A percentile compares a stretch with the other conserved stretches of the same genome.
Conservation (phyloP, 2,888 invertebrate species). For the Platerodrilus igneus region DNA sequence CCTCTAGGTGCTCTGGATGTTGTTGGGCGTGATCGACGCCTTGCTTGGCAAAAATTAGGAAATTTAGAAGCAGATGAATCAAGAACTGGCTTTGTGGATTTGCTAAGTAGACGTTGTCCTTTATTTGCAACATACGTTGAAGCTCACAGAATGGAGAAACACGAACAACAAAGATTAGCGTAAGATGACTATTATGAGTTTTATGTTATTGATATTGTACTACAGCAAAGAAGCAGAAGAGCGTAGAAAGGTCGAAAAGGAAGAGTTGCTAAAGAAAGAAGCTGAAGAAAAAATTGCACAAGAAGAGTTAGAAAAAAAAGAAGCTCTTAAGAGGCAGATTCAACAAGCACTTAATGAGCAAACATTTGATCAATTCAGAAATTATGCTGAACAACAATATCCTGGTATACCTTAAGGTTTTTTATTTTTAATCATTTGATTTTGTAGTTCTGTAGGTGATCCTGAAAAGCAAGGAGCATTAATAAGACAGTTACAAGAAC, state of each 20-base stretch:
- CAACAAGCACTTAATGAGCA: slow-evolving; percentile 96
- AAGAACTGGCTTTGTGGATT: slow-evolving; percentile 87
- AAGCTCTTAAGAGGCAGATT: slow-evolving; percentile 71
- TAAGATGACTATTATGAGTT: slow-evolving; percentile 39
- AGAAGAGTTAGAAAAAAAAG: slow-evolving; percentile 59
- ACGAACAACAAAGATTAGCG: slow-evolving; percentile 67
- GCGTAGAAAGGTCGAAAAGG: slow-evolving; percentile 53
- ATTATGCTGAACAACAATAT: slow-evolving; percentile 91
- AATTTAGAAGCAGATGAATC: slow-evolving; percentile 81
- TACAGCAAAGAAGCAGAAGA: slow-evolving; percentile 56
- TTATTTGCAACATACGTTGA: slow-evolving; percentile 86
- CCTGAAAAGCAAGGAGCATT: slow-evolving; percentile 89
- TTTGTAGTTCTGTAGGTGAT: slow-evolving; percentile 49
- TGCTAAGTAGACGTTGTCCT: slow-evolving; percentile 82
- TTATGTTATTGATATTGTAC: slow-evolving; percentile 2
- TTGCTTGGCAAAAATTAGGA: slow-evolving; percentile 92
- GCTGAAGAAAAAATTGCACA: slow-evolving; percentile 62
- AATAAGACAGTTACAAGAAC: slow-evolving; percentile 92
- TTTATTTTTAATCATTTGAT: background rate
- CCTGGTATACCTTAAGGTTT: slow-evolving; percentile 48
- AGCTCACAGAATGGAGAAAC: slow-evolving; percentile 83
- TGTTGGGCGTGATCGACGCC: slow-evolving; percentile 85
- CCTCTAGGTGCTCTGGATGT: slow-evolving; percentile 92
- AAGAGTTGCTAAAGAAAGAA: slow-evolving; percentile 56
- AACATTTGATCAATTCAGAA: slow-evolving; percentile 82